A percentile compares a stretch with the other conserved stretches of the same genome.
Evolutionary conservation across 1,140 invertebrate species (phyloP).

Genomic region (Aphelenchoides avenae): DNA sequence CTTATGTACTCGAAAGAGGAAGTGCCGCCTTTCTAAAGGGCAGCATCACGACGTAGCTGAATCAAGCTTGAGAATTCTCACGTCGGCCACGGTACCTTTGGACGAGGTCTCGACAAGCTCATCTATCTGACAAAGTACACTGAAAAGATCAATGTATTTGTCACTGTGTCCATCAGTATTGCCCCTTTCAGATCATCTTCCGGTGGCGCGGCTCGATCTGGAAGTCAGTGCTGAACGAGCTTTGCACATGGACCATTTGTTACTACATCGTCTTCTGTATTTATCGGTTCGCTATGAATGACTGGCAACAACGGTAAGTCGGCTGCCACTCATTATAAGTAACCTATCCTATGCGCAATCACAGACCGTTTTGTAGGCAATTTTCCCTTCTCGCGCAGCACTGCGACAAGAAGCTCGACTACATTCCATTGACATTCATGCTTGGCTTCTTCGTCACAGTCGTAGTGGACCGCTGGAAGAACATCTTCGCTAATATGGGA

Average conservation of each 20-base stretch:
- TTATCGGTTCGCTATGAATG: constrained; percentile 16
- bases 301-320: constrained; percentile 10
- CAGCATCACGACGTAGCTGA: too few species aligned
- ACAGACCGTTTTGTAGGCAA: too few species aligned
- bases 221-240: constrained; percentile 32
- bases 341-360: too few species aligned
- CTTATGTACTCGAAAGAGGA: too few species aligned
- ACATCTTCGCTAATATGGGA: constrained; percentile 51
- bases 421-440: constrained; percentile 49
- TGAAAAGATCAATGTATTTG: too few species aligned
- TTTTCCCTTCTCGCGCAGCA: neutral
- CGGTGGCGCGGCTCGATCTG: constrained; percentile 30
- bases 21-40: too few species aligned
- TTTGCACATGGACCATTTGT: constrained; percentile 19
- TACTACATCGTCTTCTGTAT: constrained; percentile 25
- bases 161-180: too few species aligned
- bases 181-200: constrained; percentile 32
- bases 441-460: constrained; percentile 50
- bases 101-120: too few species aligned
- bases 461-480: constrained; percentile 47
- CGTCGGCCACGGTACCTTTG: too few species aligned
- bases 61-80: too few species aligned
- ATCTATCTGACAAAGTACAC: too few species aligned
- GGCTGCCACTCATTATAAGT: too few species aligned
- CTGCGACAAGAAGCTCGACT: constrained; percentile 24